Evolutionary conservation across 64 coral and sea anemone genomes (phyloP), one percentile per base, ranked within the genome.

Genomic region (Stichodactyla helianthus): DNA sequence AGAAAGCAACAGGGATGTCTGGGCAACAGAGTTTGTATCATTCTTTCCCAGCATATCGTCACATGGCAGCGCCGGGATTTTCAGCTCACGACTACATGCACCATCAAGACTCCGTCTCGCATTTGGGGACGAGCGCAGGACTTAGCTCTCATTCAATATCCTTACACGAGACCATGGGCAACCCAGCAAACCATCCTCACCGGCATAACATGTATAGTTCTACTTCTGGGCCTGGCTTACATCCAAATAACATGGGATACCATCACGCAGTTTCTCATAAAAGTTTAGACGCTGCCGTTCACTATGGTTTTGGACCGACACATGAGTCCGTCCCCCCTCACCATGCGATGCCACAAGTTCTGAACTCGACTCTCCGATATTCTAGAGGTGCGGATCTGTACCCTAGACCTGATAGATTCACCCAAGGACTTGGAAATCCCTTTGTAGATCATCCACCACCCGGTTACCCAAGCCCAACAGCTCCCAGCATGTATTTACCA

Each of bases 1-100:
- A 97, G 89, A 97, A 97, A 87, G 70, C 94, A 60, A 90, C 88
- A 23, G 94, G 88, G 20, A 97, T 97, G 94, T 88, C 94, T 6
- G 82, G 89, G 77, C 94, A 97, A 82, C 94, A 97, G 88, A 97
- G 88, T 55, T 82, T 97, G 52, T 97, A 97, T 77, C 94, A 97
- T 83, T 97, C 94, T 80, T 97, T 97, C 89, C 94, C 94, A 53
- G 91, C 91, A n/a, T 97, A 97, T 80, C 85, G 94, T 84, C 94
- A 97, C 89, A 83, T 97, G 86, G 25, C 91, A 84, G 86, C 91
- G 26, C 91, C 79, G 83, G 94, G 91, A 50, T 97, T 93, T 67
- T 82, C 86, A 58, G 90, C 94, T 86, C 94, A 93, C 20, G 94
- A 97, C 14, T 97, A 92, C 78, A 82, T 97, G 65, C 94, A 97